Evolutionary conservation across 2,888 invertebrate species (phyloP).

Genomic region (Aleiodes alternator): DNA sequence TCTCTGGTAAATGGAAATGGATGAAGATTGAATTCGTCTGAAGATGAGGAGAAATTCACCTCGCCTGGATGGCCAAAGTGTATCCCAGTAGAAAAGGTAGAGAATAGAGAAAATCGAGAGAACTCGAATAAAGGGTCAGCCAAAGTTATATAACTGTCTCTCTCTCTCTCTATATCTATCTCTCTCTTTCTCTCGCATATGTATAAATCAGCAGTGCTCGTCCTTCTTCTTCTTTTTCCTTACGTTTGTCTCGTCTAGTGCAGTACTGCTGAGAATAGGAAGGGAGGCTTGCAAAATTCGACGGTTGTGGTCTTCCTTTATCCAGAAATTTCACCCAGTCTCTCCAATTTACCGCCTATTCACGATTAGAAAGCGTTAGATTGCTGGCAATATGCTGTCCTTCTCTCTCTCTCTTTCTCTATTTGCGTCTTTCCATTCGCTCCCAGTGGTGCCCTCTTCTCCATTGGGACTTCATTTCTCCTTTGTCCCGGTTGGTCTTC

Average conservation of each 20-base stretch:
- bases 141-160: constrained; percentile 36
- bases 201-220: neutral
- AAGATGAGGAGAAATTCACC: constrained; percentile 43
- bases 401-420: constrained; percentile 31
- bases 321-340: constrained; percentile 46
- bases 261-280: neutral
- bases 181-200: constrained; percentile 18
- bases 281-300: constrained; percentile 27
- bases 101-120: constrained; percentile 45
- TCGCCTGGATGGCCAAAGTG: constrained; percentile 27
- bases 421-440: neutral
- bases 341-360: constrained; percentile 59
- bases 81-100: constrained; percentile 35
- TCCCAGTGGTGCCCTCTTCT: constrained; percentile 45
- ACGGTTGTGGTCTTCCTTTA: constrained; percentile 45
- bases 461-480: constrained; percentile 43
- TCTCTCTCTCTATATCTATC: neutral
- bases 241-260: constrained; percentile 25
- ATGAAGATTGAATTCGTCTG: constrained; percentile 60
- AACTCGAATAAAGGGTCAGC: constrained; percentile 54
- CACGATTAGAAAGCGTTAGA: constrained; percentile 60
- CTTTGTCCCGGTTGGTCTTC: constrained; percentile 31
- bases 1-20: constrained; percentile 60
- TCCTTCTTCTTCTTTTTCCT: constrained; percentile 9
- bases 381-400: constrained; percentile 35